Conservation (phyloP, 2,888 invertebrate genomes). For the Tenthredo mesomela region DNA sequence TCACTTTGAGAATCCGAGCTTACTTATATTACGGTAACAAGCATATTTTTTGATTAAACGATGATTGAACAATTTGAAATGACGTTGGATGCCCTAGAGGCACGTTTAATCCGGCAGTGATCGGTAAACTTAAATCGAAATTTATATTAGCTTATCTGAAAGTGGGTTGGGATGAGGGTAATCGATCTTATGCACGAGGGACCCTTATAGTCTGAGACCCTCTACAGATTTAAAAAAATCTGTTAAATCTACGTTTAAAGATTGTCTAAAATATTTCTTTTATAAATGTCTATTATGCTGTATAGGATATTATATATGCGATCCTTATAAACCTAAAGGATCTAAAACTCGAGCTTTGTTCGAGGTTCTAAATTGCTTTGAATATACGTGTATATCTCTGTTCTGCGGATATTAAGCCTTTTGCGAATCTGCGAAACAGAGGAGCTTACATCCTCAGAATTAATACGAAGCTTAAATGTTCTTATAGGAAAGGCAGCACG, state of each 20-base stretch:
- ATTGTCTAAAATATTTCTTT: background rate
- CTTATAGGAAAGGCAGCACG: background rate
- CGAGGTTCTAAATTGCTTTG: background rate
- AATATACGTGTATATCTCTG: conserved; percentile 1
- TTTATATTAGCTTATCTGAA: conserved; percentile 2
- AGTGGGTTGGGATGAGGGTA: background rate
- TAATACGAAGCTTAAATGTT: conserved; percentile 28
- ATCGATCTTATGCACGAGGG: background rate
- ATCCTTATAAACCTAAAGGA: background rate
- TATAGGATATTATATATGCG: background rate
- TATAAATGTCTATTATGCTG: no score
- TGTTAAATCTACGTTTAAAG: background rate
- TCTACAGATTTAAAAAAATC: background rate
- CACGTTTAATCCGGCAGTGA: background rate
- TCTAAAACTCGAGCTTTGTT: background rate
- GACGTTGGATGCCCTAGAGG: background rate
- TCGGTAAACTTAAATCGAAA: conserved; percentile 5
- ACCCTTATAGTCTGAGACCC: background rate
- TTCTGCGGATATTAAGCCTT: background rate
- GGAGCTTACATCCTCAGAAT: conserved; percentile 10
- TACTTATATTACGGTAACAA: background rate
- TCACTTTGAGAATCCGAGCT: background rate
- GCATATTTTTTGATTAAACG: background rate
- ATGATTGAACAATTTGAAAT: background rate
- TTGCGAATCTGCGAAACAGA: background rate